These are phyloP conservation scores for Serrognathus titanus DNA, from an alignment of 2,888 invertebrate species.

Conservation along the genomic window DNA sequence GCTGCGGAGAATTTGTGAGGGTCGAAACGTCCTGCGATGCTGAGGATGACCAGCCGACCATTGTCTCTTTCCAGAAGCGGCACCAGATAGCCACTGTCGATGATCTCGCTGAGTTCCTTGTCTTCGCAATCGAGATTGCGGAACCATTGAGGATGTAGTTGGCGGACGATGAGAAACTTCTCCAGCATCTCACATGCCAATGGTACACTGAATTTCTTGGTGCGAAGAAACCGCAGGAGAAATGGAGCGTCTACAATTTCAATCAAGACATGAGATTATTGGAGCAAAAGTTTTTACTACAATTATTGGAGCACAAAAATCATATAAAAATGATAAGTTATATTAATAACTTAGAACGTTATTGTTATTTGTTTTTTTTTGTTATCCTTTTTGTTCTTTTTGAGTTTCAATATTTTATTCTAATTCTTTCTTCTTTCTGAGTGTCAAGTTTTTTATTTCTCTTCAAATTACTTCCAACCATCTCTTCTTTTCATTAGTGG, in stretches of 20 bases:
- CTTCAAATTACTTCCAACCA: too few species aligned
- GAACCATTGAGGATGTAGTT: slow-evolving; percentile 85
- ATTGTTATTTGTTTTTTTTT: too few species aligned
- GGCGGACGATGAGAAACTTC: slow-evolving; percentile 79
- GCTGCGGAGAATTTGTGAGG: slow-evolving; percentile 61
- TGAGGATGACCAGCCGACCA: slow-evolving; percentile 75
- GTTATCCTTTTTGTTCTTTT: too few species aligned
- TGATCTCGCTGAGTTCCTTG: slow-evolving; percentile 73
- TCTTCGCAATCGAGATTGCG: slow-evolving; percentile 75
- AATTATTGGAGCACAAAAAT: not conserved
- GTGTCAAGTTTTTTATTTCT: too few species aligned
- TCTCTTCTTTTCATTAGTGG: too few species aligned
- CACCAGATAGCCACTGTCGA: slow-evolving; percentile 75
- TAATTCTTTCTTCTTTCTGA: too few species aligned
- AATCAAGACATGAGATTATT: too few species aligned
- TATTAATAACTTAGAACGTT: too few species aligned
- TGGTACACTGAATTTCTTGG: slow-evolving; percentile 83
- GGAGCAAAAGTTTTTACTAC: too few species aligned
- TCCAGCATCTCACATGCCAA: slow-evolving; percentile 85
- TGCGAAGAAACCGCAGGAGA: slow-evolving; percentile 77
- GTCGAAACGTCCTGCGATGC: slow-evolving; percentile 66
- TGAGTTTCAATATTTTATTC: too few species aligned
- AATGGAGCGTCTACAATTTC: slow-evolving; percentile 65
- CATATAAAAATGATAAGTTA: too few species aligned
- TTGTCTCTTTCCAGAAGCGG: slow-evolving; percentile 72